Evolutionary conservation across 2,113 vertebrate genomes (phyloP), one percentile per base, ranked within the genome.

Genomic region (Prinia subflava): DNA sequence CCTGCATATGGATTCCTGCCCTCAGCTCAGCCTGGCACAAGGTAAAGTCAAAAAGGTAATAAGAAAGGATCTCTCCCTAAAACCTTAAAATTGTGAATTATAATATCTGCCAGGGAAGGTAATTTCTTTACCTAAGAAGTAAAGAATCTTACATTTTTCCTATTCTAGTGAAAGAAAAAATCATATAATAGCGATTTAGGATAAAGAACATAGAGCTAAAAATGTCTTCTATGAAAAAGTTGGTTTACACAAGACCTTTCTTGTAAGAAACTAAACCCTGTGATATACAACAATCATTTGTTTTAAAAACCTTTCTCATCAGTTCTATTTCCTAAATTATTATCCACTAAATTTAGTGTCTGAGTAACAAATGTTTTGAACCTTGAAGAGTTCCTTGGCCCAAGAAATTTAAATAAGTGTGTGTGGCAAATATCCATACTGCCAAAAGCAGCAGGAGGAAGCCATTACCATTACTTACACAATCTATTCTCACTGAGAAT

Each of bases 371-470:
- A 53, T 37, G 37, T 91, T 90, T 84, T 79, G 55, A 92, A 93
- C 49, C 69, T 80, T 83, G 41, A 90, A 50, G 50, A 33, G 37
- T 41, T 88, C 60, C 80, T 87, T 70, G 76, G 84, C 79, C 17
- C n/a, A 86, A 92, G 39, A 83, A 95, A 89, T 92, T 90, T 60
- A 90, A 94, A 83, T 52, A 57, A 67, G 63, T 37, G 86, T 76
- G 84, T 20, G n/a, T 4, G 53, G 6, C 37, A 41, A 87, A 96
- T 92, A 95, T 74, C 91, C 35, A 52, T 62, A 63, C 70, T 55
- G 96, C 97, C 94, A 92, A 94, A 78, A 87, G 78, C 96, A 97
- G 96, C 97, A 94, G 94, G 96, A 55, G 96, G 97, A 96, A 98
- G 94, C 96, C 94, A 95, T 97, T 97, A 94, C 46, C 2, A 49